Evolutionary conservation across 2,113 vertebrate genomes (phyloP).

Genomic region (Cynopterus brachyotis): DNA sequence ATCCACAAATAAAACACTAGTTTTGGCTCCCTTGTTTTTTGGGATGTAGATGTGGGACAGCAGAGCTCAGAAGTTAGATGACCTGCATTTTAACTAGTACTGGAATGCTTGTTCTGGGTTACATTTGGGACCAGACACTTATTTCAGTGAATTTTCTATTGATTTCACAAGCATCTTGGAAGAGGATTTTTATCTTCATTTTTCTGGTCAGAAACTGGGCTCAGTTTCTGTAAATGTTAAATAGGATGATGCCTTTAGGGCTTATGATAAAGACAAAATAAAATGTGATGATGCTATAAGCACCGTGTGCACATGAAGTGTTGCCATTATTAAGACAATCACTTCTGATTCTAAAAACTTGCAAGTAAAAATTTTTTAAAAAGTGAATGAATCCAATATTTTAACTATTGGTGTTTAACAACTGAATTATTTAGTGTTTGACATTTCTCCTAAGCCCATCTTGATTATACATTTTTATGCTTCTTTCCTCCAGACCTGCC

Average conservation of each 20-base stretch:
- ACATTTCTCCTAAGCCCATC: not conserved
- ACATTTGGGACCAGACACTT: not conserved
- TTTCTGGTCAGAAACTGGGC: not conserved
- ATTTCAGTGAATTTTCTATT: not conserved
- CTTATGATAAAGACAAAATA: not conserved
- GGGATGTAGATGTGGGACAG: not conserved
- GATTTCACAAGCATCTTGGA: not conserved
- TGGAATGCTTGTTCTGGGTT: not conserved
- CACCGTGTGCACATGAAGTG: not conserved
- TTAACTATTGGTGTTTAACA: slow-evolving; percentile 4
- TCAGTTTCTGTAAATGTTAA: slow-evolving; percentile 13
- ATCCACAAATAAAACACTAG: slow-evolving; percentile 12
- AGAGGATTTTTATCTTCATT: not conserved
- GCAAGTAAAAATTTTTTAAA: not conserved
- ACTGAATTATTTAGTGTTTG: not conserved
- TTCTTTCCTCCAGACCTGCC: not conserved
- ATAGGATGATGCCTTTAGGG: not conserved
- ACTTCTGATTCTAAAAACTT: not conserved
- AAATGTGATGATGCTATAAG: not conserved
- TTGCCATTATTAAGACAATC: not conserved
- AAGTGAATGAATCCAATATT: not conserved
- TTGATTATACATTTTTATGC: not conserved
- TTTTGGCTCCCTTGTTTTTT: not conserved
- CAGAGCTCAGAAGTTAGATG: not conserved
- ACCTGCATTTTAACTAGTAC: not conserved